Evolutionary conservation across 2,888 invertebrate species (phyloP).

Genomic region (Melitaea athalia): DNA sequence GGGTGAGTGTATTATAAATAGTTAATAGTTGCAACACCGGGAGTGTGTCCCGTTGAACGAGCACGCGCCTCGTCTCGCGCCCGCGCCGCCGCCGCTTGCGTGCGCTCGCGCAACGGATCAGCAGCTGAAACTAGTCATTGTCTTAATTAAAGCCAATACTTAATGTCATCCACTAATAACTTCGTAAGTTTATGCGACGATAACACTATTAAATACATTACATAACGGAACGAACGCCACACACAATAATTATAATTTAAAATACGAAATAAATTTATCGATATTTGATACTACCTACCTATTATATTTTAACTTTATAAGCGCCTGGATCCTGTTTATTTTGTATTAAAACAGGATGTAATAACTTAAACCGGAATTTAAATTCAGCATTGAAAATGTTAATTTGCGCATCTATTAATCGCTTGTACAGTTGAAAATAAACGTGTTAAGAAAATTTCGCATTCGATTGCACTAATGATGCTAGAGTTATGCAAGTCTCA

Average conservation of each 20-base stretch:
- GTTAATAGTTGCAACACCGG: constrained; percentile 4
- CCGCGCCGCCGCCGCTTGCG: constrained; percentile 51
- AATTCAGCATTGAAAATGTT: constrained; percentile 34
- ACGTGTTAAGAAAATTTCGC: constrained; percentile 35
- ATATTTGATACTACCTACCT: constrained; percentile 21
- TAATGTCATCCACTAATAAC: constrained; percentile 46
- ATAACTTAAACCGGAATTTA: constrained; percentile 34
- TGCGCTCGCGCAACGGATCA: constrained; percentile 66
- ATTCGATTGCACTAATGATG: constrained; percentile 41
- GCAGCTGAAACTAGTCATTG: constrained; percentile 70
- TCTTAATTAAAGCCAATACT: constrained; percentile 66
- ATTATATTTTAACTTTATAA: constrained; percentile 28
- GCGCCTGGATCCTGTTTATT: constrained; percentile 19
- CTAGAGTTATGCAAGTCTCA: constrained; percentile 38
- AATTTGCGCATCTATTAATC: constrained; percentile 34
- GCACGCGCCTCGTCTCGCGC: constrained; percentile 18
- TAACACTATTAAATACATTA: constrained; percentile 31
- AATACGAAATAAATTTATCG: constrained; percentile 20
- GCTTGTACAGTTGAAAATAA: constrained; percentile 12
- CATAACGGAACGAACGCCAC: constrained; percentile 30
- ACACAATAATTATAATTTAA: constrained; percentile 22
- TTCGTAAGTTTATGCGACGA: constrained; percentile 42
- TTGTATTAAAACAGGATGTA: constrained; percentile 34
- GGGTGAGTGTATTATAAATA: neutral
- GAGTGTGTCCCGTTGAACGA: constrained; percentile 17